Evolutionary conservation across 1,140 invertebrate species (phyloP).

Genomic region (Anoplolepis gracilipes): DNA sequence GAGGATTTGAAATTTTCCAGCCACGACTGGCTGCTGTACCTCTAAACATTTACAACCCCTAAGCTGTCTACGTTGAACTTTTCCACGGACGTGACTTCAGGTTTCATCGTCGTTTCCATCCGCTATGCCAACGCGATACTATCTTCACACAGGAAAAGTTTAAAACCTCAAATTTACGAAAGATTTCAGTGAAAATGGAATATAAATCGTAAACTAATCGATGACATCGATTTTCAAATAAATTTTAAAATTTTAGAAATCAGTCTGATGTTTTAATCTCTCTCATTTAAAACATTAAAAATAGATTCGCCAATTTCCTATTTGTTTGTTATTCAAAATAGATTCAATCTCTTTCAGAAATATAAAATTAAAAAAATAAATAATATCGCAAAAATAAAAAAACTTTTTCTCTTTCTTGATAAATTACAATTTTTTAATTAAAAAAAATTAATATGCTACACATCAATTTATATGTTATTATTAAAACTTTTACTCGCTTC

Average conservation of each 20-base stretch:
- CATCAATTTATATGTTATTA: not conserved
- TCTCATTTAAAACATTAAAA: not conserved
- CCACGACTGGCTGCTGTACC: constrained; percentile 18
- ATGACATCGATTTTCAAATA: not conserved
- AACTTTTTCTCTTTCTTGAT: no score
- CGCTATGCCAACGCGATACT: not conserved
- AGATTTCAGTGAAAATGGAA: constrained; percentile 18
- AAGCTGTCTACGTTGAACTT: constrained; percentile 49
- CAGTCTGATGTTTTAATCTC: no score
- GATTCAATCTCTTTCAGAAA: not conserved
- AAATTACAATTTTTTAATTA: not conserved
- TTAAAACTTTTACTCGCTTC: not conserved
- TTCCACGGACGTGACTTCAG: constrained; percentile 41
- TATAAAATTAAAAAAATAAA: not conserved
- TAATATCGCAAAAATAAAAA: not conserved
- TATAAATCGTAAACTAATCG: constrained; percentile 12
- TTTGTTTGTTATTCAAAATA: no score
- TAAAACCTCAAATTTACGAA: not conserved
- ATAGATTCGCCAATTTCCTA: no score
- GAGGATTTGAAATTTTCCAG: constrained; percentile 55
- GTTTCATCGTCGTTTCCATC: constrained; percentile 37
- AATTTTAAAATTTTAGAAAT: not conserved
- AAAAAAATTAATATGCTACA: not conserved
- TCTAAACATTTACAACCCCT: constrained; percentile 47
- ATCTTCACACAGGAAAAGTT: constrained; percentile 9